A percentile compares a stretch with the other conserved stretches of the same genome.
Conservation (phyloP, 1,140 invertebrate species). For the Aphelenchoides besseyi region DNA sequence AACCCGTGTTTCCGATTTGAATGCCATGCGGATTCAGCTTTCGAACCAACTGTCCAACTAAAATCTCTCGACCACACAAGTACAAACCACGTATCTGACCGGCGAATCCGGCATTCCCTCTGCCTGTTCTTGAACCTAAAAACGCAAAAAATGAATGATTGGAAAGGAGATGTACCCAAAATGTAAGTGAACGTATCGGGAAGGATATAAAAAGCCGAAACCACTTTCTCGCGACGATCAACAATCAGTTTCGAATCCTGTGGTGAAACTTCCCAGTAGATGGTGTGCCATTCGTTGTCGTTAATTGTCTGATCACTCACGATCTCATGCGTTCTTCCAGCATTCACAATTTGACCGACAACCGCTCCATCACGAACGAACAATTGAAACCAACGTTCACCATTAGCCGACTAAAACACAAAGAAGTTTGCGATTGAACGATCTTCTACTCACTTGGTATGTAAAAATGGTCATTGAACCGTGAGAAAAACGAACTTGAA, state of each 20-base stretch:
- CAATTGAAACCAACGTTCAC: conserved; percentile 59
- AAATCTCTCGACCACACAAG: conserved; percentile 47
- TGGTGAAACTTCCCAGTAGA: conserved; percentile 53
- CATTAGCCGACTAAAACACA: conserved; percentile 54
- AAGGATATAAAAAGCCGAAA: conserved; percentile 43
- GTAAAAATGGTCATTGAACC: conserved; percentile 58
- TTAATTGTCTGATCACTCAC: conserved; percentile 38
- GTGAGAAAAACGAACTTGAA: conserved; percentile 56
- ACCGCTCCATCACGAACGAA: conserved; percentile 55
- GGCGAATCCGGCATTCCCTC: conserved; percentile 52
- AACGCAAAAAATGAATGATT: conserved; percentile 18
- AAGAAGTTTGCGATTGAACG: too few relatives aligned
- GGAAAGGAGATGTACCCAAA: conserved; percentile 26
- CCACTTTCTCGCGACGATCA: conserved; percentile 38
- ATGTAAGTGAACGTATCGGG: conserved; percentile 51
- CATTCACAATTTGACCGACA: conserved; percentile 52
- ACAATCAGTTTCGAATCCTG: conserved; percentile 46
- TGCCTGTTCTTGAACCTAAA: conserved; percentile 47
- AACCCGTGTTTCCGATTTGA: conserved; percentile 49
- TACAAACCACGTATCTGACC: conserved; percentile 55
- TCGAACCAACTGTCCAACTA: conserved; percentile 38
- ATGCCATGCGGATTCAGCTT: conserved; percentile 49
- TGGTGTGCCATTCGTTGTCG: conserved; percentile 54
- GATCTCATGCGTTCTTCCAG: conserved; percentile 47
- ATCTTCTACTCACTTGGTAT: too few relatives aligned